Percentiles rank a stretch among this genome's conserved stretches.
phyloP scores from a whole-genome alignment of 2,797 vertebrate genomes.

The Crenichthys baileyi region DNA sequence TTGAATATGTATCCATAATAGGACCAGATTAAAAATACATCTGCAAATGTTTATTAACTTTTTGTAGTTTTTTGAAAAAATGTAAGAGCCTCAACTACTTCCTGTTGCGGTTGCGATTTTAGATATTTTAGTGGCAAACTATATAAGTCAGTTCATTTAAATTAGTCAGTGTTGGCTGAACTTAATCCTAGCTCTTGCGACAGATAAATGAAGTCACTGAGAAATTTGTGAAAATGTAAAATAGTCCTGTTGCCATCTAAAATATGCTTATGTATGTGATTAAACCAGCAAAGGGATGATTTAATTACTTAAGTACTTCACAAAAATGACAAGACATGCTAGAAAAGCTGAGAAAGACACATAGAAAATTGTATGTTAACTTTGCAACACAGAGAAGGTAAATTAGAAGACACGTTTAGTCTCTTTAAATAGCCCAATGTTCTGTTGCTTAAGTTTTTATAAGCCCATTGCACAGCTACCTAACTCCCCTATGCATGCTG shows the following conservation, averaged over 20 bases:
- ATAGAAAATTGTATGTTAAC: neutral
- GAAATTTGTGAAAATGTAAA: neutral
- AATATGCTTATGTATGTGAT: neutral
- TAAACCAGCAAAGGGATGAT: neutral
- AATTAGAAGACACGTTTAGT: neutral
- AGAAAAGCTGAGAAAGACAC: neutral
- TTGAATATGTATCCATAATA: too few species aligned
- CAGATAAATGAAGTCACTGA: neutral
- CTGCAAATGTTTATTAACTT: too few species aligned
- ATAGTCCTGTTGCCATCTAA: neutral
- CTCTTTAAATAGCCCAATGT: neutral
- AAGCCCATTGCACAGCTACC: slow-evolving; percentile 14
- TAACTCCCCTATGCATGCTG: slow-evolving; percentile 9
- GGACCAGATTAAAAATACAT: too few species aligned
- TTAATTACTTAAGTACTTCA: neutral
- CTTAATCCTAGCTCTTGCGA: neutral
- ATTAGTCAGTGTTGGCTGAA: neutral
- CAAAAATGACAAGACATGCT: neutral
- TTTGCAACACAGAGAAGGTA: neutral
- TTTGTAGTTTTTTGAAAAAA: too few species aligned
- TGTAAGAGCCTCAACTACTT: too few species aligned
- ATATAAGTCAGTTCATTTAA: neutral
- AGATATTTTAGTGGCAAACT: neutral
- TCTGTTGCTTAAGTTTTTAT: slow-evolving; percentile 15
- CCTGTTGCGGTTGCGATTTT: too few species aligned